Conservation (phyloP, 1,140 invertebrate species). For the Drosophila hydei region DNA sequence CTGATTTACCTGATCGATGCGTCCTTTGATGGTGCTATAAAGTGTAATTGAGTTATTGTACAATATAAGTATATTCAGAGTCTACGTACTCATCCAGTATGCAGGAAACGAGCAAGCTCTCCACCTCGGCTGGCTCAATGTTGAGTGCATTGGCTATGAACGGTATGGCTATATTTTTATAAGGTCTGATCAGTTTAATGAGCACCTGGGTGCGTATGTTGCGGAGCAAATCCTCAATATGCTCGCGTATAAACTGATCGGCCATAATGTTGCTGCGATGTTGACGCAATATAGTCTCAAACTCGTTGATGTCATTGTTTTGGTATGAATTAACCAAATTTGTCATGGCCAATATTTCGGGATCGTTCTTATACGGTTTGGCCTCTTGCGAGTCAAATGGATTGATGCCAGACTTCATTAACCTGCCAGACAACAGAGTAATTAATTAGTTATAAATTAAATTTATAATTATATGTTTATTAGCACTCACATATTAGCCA, state of each 20-base stretch:
- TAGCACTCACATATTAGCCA: slow-evolving; percentile 95
- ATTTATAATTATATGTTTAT: neutral
- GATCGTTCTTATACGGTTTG: slow-evolving; percentile 99
- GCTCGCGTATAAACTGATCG: slow-evolving; percentile 99
- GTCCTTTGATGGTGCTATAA: slow-evolving; percentile 95
- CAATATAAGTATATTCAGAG: neutral
- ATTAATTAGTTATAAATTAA: neutral
- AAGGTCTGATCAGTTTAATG: slow-evolving; percentile 98
- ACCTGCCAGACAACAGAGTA: slow-evolving; percentile 86
- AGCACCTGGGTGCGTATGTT: slow-evolving; percentile 99
- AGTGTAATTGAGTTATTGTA: neutral
- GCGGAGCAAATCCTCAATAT: slow-evolving; percentile 98
- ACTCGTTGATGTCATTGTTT: slow-evolving; percentile 99
- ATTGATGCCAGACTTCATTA: slow-evolving; percentile 99
- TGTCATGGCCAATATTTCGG: slow-evolving; percentile 99
- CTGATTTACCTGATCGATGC: slow-evolving; percentile 98
- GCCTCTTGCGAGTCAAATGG: slow-evolving; percentile 99
- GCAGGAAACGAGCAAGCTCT: slow-evolving; percentile 98
- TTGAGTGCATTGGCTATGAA: slow-evolving; percentile 99
- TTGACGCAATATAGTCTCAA: slow-evolving; percentile 97
- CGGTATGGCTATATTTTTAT: slow-evolving; percentile 98
- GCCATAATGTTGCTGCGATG: slow-evolving; percentile 99
- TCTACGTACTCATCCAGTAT: slow-evolving; percentile 95
- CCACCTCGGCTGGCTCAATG: slow-evolving; percentile 97
- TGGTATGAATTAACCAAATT: slow-evolving; percentile 99